Conservation (phyloP, 1,140 invertebrate species). For the Brachionus paranguensis region DNA sequence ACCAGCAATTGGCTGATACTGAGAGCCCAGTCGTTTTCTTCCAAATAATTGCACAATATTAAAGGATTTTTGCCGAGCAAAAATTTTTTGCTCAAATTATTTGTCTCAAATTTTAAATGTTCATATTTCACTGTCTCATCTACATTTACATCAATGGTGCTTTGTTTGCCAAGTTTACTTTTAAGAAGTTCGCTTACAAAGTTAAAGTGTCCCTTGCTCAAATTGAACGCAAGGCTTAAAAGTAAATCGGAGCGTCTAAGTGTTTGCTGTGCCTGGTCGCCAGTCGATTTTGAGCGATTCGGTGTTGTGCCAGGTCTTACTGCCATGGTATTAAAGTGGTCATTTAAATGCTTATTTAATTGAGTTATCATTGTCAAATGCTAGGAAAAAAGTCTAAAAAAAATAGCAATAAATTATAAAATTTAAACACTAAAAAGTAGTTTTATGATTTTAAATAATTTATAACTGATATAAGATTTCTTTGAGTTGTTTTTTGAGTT, state of each 20-base stretch:
- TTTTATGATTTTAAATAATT: conserved; percentile 11
- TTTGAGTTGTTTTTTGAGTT: not conserved
- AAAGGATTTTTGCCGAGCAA: conserved; percentile 9
- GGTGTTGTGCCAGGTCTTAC: not conserved
- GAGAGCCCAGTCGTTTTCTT: conserved; percentile 9
- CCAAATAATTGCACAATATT: conserved; percentile 8
- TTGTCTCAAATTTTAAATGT: not conserved
- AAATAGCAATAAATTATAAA: not conserved
- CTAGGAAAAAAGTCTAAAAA: not conserved
- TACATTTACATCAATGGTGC: not conserved
- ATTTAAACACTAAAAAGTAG: not conserved
- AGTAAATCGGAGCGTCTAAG: not conserved
- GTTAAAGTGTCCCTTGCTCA: conserved; percentile 24
- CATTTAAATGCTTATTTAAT: not conserved
- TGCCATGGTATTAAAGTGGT: not conserved
- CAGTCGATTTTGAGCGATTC: not conserved
- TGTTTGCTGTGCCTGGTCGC: not conserved
- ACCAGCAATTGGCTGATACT: not conserved
- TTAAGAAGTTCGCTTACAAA: conserved; percentile 10
- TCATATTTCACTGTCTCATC: conserved; percentile 11
- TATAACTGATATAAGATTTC: conserved; percentile 7
- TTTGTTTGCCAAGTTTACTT: not conserved
- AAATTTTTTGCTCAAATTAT: not conserved
- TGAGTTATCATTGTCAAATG: not conserved
- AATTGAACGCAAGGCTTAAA: not conserved